phyloP scores from a whole-genome alignment of 2,888 invertebrate species.

The Scaptomyza parva region DNA sequence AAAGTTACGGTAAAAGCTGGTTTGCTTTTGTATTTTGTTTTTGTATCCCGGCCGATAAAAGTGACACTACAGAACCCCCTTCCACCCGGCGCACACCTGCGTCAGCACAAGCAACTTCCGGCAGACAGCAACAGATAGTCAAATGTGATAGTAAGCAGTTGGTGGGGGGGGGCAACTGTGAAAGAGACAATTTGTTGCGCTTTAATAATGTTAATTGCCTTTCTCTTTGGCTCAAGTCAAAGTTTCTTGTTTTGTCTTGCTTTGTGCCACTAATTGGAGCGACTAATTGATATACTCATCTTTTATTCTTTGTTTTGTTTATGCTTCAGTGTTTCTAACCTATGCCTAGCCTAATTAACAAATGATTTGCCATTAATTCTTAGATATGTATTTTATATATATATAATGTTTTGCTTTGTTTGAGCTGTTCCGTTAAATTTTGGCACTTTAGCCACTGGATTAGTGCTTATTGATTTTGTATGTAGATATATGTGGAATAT shows the following conservation, averaged over 20 bases:
- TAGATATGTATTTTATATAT: slow-evolving; percentile 15
- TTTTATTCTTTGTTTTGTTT: background rate
- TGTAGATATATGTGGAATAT: background rate
- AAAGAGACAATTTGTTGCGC: slow-evolving; percentile 37
- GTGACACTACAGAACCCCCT: background rate
- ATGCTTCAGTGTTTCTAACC: slow-evolving; percentile 1
- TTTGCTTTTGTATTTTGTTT: slow-evolving; percentile 48
- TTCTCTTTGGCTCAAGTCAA: background rate
- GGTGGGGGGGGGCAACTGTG: background rate
- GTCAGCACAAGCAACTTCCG: background rate
- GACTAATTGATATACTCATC: slow-evolving; percentile 37
- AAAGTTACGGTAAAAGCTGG: slow-evolving; percentile 58
- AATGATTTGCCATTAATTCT: slow-evolving; percentile 2
- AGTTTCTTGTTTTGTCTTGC: slow-evolving; percentile 24
- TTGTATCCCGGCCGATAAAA: slow-evolving; percentile 64
- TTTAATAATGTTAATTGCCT: slow-evolving; percentile 68
- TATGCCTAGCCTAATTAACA: slow-evolving; percentile 23
- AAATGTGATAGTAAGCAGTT: background rate
- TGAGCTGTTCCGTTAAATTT: background rate
- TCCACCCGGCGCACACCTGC: background rate
- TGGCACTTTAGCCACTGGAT: background rate
- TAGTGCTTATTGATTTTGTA: background rate
- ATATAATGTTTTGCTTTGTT: slow-evolving; percentile 14
- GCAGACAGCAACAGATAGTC: background rate
- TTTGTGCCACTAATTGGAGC: slow-evolving; percentile 31